These are phyloP conservation scores for Tolmerus cingulatus DNA, from an alignment of 2,888 invertebrate genomes.

Conservation along the genomic window DNA sequence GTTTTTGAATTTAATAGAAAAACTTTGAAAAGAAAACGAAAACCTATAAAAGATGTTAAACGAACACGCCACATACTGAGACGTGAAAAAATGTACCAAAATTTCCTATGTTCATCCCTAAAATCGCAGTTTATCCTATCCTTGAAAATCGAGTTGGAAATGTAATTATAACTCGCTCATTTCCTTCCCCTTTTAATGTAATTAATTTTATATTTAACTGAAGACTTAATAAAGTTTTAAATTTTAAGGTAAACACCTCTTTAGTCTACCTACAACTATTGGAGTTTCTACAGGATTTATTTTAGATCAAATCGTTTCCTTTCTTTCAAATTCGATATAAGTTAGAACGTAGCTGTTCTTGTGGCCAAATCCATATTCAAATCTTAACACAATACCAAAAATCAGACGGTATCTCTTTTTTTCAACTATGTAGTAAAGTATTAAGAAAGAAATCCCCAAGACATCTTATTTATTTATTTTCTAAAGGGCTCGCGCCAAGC, in stretches of 20 bases:
- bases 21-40: background rate
- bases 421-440: no score
- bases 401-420: no score
- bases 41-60: background rate
- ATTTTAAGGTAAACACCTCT: slow-evolving; percentile 1
- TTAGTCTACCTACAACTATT: no score
- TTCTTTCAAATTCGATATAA: no score
- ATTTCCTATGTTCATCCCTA: background rate
- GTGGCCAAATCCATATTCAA: no score
- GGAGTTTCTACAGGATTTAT: no score
- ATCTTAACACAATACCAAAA: no score
- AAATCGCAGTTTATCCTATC: background rate
- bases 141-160: background rate
- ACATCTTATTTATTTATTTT: no score
- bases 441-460: no score
- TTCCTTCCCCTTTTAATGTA: slow-evolving; percentile 12
- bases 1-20: background rate
- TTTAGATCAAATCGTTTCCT: no score
- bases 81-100: slow-evolving; percentile 12
- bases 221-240: slow-evolving; percentile 40
- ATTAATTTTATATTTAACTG: slow-evolving; percentile 37
- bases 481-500: no score
- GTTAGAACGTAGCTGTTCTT: no score
- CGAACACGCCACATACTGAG: background rate
- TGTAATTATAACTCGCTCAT: background rate